Evolutionary conservation across 2,888 invertebrate genomes (phyloP), one percentile per base, ranked within the genome.

Genomic region (Schizaphis graminum): DNA sequence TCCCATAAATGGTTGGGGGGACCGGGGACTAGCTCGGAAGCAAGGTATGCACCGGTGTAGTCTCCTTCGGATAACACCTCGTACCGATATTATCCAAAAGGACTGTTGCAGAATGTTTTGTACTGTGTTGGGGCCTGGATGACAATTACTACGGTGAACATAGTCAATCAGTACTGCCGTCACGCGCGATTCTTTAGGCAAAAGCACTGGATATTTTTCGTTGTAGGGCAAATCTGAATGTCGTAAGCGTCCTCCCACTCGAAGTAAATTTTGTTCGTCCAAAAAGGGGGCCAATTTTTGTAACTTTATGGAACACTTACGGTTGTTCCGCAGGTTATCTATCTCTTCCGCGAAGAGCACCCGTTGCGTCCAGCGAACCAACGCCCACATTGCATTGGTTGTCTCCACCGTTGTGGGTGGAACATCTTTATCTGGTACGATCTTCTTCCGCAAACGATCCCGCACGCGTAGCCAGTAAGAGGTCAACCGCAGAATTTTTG

Each of bases 1-100:
- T 26, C 95, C 95, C 95, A 95, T 94, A 28, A 94, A 41, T 47
- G 94, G 94, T 57, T 86, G 47, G 35, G 53, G 49, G 35, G 84
- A 13, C 28, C 56, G 84, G n/a, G 90, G 57, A 35, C 84, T 77
- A 35, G 89, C 77, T 86, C 87, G 90, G 88, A 91, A 94, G 47
- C 95, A 95, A 56, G 49, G 84, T 13, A 93, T 44, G 85, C 95
- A 94, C 26, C 87, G 28, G 61, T 85, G 93, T 13, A 89, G 57
- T 5, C 92, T 61, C 47, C n/a, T 47, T 47, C 49, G 44, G 53
- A 88, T 88, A n/a, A 88, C n/a, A 49, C 88, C 47, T 88, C 88
- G 47, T 28, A 47, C 47, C 47, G 88, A 88, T 26, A 49, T 47
- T 49, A 88, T 88, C 88, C 88, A 88, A 41, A 44, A 44, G 35